phyloP scores from a whole-genome alignment of 2,888 invertebrate species.

The Hedya salicella region DNA sequence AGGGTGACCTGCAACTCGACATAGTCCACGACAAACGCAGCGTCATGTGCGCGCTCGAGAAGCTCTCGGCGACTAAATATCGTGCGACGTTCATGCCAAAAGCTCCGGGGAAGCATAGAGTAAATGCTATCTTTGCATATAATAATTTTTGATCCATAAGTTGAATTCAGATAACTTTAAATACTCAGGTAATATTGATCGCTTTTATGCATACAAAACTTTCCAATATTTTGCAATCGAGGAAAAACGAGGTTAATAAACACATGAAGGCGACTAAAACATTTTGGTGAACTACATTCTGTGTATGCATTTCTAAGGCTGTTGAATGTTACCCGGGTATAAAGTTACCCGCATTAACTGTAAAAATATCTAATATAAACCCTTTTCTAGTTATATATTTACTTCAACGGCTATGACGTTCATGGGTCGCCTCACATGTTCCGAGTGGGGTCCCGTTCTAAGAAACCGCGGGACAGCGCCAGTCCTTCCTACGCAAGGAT shows the following conservation, averaged over 20 bases:
- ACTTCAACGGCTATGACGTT: slow-evolving; percentile 95
- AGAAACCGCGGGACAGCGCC: slow-evolving; percentile 74
- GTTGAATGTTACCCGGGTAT: too few relatives aligned
- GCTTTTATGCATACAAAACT: background rate
- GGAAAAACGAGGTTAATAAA: too few relatives aligned
- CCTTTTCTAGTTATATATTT: slow-evolving; percentile 96
- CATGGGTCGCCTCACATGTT: slow-evolving; percentile 94
- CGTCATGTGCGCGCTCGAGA: slow-evolving; percentile 92
- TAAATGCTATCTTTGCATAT: slow-evolving; percentile 56
- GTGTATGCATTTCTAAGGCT: too few relatives aligned
- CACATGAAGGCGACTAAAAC: too few relatives aligned
- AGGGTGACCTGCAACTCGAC: slow-evolving; percentile 94
- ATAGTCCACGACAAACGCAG: slow-evolving; percentile 95
- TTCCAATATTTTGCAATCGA: background rate
- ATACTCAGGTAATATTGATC: too few relatives aligned
- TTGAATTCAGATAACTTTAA: too few relatives aligned
- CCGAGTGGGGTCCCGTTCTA: slow-evolving; percentile 91
- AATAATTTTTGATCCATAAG: background rate
- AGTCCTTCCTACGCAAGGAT: slow-evolving; percentile 83
- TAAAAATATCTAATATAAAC: too few relatives aligned
- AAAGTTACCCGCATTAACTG: too few relatives aligned
- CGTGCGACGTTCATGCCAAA: slow-evolving; percentile 92
- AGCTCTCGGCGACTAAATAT: slow-evolving; percentile 90
- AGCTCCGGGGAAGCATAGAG: slow-evolving; percentile 91
- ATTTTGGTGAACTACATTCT: too few relatives aligned